Evolutionary conservation across 1,140 invertebrate species (phyloP).

Genomic region (Drosophila guanche): DNA sequence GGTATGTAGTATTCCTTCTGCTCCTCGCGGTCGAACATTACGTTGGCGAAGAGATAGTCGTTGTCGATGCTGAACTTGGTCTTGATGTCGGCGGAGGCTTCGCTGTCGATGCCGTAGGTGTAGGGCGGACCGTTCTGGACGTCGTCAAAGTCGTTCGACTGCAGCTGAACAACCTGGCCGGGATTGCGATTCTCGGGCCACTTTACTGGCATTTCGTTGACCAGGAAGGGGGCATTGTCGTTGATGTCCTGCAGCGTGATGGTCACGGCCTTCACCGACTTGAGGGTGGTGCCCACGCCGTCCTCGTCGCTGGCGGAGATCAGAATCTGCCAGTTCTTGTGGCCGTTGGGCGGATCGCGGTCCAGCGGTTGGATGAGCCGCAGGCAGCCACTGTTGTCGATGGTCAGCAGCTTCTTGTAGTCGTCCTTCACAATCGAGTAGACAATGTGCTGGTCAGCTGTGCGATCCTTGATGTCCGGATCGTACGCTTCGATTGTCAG

Average conservation of each 20-base stretch:
- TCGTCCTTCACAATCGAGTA: constrained; percentile 90
- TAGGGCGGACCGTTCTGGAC: constrained; percentile 93
- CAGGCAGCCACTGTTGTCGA: constrained; percentile 90
- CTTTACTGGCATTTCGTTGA: constrained; percentile 90
- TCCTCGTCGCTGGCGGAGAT: constrained; percentile 93
- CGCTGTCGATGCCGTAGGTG: constrained; percentile 88
- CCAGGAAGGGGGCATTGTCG: constrained; percentile 94
- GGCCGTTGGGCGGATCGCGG: constrained; percentile 93
- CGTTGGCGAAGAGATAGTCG: constrained; percentile 85
- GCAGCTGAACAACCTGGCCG: constrained; percentile 88
- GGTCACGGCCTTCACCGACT: constrained; percentile 88
- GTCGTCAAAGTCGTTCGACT: constrained; percentile 92
- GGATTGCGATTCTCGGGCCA: constrained; percentile 91
- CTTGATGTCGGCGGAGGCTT: constrained; percentile 88
- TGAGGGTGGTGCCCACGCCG: constrained; percentile 87
- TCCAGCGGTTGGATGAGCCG: constrained; percentile 91
- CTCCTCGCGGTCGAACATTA: constrained; percentile 94
- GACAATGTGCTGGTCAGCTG: constrained; percentile 89
- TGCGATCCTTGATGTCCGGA: constrained; percentile 91
- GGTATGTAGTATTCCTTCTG: constrained; percentile 94
- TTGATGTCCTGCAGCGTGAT: constrained; percentile 93
- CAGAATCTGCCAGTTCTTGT: constrained; percentile 91
- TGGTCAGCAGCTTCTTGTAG: constrained; percentile 88
- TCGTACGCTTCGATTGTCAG: constrained; percentile 90
- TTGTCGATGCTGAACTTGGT: constrained; percentile 88